phyloP scores from a whole-genome alignment of 2,113 vertebrate species.

The Genyomyrus donnyi region DNA sequence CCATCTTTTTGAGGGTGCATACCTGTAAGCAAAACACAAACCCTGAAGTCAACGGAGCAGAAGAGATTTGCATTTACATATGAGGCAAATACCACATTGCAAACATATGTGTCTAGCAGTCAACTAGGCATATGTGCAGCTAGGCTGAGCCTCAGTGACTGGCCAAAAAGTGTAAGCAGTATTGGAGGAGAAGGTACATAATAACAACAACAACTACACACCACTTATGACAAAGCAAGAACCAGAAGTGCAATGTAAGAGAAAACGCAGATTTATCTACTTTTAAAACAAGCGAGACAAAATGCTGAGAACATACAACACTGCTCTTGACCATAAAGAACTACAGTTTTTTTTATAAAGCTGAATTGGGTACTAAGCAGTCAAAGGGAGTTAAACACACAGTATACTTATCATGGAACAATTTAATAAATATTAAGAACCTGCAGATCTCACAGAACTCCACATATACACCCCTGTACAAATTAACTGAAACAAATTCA shows the following conservation, averaged over 20 bases:
- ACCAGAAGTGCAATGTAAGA: background rate
- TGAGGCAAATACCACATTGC: background rate
- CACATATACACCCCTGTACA: background rate
- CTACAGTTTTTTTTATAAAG: background rate
- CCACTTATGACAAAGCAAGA: background rate
- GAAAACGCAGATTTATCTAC: background rate
- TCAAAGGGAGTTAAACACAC: background rate
- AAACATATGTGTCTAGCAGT: background rate
- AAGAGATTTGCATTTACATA: background rate
- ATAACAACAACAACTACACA: background rate
- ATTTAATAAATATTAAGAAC: background rate
- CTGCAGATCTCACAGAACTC: background rate
- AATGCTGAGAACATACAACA: background rate
- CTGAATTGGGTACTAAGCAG: background rate
- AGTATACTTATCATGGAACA: background rate
- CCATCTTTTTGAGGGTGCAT: slow-evolving; percentile 97
- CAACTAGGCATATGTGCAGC: background rate
- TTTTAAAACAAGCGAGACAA: background rate
- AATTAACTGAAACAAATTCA: background rate
- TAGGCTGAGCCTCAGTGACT: background rate
- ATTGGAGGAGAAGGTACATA: background rate
- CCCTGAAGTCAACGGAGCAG: background rate
- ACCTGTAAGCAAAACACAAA: slow-evolving; percentile 61
- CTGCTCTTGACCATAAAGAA: background rate
- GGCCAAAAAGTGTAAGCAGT: background rate